phyloP scores from a whole-genome alignment of 2,113 vertebrate genomes.

The Columba janthina region DNA sequence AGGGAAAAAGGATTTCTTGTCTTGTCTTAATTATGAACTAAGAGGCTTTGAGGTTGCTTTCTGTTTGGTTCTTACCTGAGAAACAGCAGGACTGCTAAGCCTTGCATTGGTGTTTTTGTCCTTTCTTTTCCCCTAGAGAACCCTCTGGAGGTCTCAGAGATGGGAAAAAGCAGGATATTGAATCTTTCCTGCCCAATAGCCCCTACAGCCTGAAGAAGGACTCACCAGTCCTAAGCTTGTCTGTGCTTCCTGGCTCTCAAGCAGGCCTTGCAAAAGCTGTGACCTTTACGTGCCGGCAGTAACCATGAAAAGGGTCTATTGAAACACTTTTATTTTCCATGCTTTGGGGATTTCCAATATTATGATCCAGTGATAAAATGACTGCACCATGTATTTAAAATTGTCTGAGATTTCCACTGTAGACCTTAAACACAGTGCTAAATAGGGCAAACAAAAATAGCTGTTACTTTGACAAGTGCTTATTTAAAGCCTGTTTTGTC shows the following conservation, averaged over 20 bases:
- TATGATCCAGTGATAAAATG: constrained; percentile 16
- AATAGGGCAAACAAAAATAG: constrained; percentile 71
- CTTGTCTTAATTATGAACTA: not conserved
- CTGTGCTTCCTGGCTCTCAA: not conserved
- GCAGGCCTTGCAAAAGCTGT: not conserved
- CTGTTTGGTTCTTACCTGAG: not conserved
- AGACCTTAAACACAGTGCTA: constrained; percentile 40
- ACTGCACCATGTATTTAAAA: constrained; percentile 42
- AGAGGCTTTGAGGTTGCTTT: not conserved
- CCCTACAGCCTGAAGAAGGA: not conserved
- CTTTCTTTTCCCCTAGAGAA: not conserved
- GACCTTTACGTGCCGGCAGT: not conserved
- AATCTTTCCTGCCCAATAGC: not conserved
- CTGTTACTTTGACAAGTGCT: constrained; percentile 68
- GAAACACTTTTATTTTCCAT: not conserved
- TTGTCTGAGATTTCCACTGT: constrained; percentile 39
- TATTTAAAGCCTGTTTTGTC: constrained; percentile 71
- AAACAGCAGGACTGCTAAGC: not conserved
- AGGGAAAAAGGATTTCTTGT: not conserved
- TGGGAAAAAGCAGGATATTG: not conserved
- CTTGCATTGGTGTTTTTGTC: not conserved
- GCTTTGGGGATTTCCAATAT: not conserved
- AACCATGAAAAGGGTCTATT: not conserved
- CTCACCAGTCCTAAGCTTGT: not conserved
- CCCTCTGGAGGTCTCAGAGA: not conserved